A percentile compares a stretch with the other conserved stretches of the same genome.
phyloP scores from a whole-genome alignment of 1,140 invertebrate species.

The Popillia japonica region DNA sequence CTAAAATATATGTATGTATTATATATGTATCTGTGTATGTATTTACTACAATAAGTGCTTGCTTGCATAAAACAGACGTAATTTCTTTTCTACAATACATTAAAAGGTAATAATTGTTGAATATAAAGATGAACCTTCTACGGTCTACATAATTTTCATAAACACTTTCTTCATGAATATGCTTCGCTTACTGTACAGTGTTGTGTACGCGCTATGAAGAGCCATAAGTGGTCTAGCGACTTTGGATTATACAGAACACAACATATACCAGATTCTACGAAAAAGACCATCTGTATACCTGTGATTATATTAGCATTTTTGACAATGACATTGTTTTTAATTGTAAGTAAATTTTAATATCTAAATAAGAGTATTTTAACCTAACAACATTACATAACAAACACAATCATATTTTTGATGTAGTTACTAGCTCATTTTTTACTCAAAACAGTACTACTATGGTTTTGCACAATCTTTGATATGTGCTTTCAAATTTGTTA shows the following conservation, averaged over 20 bases:
- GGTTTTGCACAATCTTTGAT: no score
- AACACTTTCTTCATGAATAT: neutral
- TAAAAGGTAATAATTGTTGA: neutral
- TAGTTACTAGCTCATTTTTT: neutral
- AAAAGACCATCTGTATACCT: neutral
- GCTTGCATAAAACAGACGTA: neutral
- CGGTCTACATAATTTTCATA: constrained; percentile 20
- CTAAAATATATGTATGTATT: neutral
- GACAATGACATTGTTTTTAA: constrained; percentile 12
- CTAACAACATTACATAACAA: neutral
- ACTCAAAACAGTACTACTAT: neutral
- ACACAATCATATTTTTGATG: neutral
- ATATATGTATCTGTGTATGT: no score
- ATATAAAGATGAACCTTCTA: constrained; percentile 31
- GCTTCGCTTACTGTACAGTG: neutral
- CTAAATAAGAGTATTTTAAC: neutral
- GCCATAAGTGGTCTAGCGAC: constrained; percentile 39
- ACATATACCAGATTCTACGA: constrained; percentile 3
- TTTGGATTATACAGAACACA: constrained; percentile 38
- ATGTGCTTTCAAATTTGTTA: no score
- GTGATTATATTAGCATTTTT: constrained; percentile 20
- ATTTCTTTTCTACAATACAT: constrained; percentile 13
- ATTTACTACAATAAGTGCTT: neutral
- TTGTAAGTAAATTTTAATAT: constrained; percentile 27
- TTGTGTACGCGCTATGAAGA: neutral